Conservation (phyloP, 2,888 invertebrate species). For the Dromius quadrimaculatus region DNA sequence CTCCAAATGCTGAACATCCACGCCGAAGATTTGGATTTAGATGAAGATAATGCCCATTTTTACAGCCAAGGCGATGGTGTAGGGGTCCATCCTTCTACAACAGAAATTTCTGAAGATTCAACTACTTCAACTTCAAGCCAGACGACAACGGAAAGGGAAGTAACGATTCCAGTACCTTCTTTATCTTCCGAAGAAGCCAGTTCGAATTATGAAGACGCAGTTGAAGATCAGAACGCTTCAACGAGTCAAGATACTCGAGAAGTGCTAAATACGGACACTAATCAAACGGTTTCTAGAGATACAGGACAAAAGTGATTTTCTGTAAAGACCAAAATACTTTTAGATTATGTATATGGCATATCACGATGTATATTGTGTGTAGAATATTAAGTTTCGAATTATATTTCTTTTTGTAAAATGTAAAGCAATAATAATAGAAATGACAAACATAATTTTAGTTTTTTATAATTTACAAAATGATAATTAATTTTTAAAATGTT, state of each 20-base stretch:
- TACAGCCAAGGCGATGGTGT: conserved; percentile 66
- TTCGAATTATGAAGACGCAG: conserved; percentile 9
- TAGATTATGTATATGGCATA: conserved; percentile 28
- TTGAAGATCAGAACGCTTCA: background rate
- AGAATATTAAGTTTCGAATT: conserved; percentile 37
- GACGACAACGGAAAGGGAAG: background rate
- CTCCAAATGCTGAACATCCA: conserved; percentile 61
- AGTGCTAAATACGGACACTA: background rate
- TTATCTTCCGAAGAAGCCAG: background rate
- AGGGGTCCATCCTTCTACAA: conserved; percentile 64
- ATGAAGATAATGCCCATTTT: conserved; percentile 62
- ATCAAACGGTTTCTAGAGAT: conserved; percentile 2
- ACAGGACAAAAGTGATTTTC: background rate
- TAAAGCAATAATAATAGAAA: conserved; percentile 32
- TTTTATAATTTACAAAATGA: too few relatives aligned
- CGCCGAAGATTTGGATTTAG: conserved; percentile 33
- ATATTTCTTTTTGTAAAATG: conserved; percentile 35
- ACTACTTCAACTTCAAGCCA: conserved; percentile 55
- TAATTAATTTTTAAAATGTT: too few relatives aligned
- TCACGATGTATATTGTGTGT: conserved; percentile 39
- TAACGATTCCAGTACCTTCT: background rate
- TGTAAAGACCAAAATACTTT: background rate
- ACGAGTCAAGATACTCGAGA: background rate
- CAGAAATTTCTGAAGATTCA: conserved; percentile 59
- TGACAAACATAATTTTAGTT: too few relatives aligned